phyloP scores from a whole-genome alignment of 30 jellyfish, hydroid and myxozoan genomes.

The Aurelia sp. region DNA sequence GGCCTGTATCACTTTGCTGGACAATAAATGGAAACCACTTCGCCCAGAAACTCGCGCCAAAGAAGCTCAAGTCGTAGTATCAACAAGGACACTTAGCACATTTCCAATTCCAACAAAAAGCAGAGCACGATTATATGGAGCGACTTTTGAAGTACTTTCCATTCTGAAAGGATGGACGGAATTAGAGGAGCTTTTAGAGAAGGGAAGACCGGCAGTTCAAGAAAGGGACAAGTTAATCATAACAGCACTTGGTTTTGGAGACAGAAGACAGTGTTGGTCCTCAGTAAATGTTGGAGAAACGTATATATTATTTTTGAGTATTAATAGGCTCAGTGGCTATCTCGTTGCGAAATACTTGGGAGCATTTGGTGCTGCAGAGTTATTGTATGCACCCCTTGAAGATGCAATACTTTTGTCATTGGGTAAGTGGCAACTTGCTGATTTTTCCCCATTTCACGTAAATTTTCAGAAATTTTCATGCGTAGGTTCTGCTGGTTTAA shows the following conservation, averaged over 20 bases:
- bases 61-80: constrained; percentile 87
- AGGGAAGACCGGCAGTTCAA: constrained; percentile 77
- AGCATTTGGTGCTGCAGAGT: constrained; percentile 99
- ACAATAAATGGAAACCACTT: constrained; percentile 89
- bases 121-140: constrained; percentile 73
- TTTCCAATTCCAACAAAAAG: constrained; percentile 66
- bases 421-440: constrained; percentile 64
- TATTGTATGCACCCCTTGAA: constrained; percentile 80
- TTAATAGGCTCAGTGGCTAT: constrained; percentile 49
- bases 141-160: constrained; percentile 81
- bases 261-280: constrained; percentile 91
- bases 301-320: constrained; percentile 84
- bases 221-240: constrained; percentile 57
- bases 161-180: constrained; percentile 93
- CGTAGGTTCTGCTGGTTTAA: neutral
- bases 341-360: constrained; percentile 97
- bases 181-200: constrained; percentile 59
- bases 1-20: constrained; percentile 82
- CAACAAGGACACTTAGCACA: constrained; percentile 77
- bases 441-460: neutral
- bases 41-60: constrained; percentile 82
- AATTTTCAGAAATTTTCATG: neutral
- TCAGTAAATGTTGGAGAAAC: constrained; percentile 95
- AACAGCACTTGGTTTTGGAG: constrained; percentile 95
- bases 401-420: constrained; percentile 78